Evolutionary conservation across 92 coral and sea anemone species (phyloP), one percentile per base, ranked within the genome.

Genomic region (Nematostella vectensis): DNA sequence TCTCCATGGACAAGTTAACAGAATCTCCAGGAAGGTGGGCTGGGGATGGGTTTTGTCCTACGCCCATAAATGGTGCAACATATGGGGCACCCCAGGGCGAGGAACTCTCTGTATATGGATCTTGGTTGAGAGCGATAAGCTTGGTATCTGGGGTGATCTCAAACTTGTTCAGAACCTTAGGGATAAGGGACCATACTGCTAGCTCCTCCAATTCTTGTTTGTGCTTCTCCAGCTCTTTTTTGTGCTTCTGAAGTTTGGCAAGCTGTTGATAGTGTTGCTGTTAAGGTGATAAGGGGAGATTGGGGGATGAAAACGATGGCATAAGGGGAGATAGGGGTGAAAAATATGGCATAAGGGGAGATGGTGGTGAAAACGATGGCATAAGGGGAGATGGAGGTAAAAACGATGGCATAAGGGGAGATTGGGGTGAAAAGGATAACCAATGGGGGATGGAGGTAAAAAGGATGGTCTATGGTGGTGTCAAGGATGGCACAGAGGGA

Each of bases 241-340:
- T 93, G 72, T 86, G 96, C 18, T 76, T 78, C 31, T 93, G 99
- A 17, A 93, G 78, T 52, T 88, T 93, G 38, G 78, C 89, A 29
- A 93, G 83, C 51, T 86, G 96, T 56, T 82, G 88, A 39, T 93
- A 85, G 31, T 93, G 99, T 61, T 93, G 96, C 99, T 93, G 65
- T 18, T 58, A 24, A 31, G 11, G 23, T 6, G 4, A 45, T 19
- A 45, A 36, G n/a, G n/a, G n/a, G n/a, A n/a, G n/a, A n/a, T 22
- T 44, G 31, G 19, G 11, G 29, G 40, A 44, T 11, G 29, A 33
- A 27, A 15, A n/a, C 2, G 15, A 48, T n/a, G 23, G 15, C 1
- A 11, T 6, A 3, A 19, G 3, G 38, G 9, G 17, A 25, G 0
- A 50, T n/a, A 19, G 18, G n/a, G n/a, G n/a, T n/a, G n/a, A n/a